phyloP scores from a whole-genome alignment of 2,888 invertebrate genomes.

The Stenotaenia linearis region DNA sequence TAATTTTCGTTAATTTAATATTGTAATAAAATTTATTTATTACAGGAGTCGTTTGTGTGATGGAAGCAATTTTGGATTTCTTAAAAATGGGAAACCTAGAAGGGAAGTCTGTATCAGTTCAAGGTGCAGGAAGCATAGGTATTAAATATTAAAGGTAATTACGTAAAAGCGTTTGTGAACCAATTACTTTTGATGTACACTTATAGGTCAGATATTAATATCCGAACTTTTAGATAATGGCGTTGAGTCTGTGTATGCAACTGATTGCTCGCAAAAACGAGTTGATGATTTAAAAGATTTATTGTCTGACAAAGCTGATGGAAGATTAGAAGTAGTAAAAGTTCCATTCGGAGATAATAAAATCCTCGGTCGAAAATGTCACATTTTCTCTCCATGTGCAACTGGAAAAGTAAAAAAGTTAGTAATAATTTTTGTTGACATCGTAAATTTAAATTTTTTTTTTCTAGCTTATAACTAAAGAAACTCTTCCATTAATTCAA shows the following conservation, averaged over 20 bases:
- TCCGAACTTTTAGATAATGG: conserved; percentile 40
- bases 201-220: conserved; percentile 40
- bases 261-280: conserved; percentile 40
- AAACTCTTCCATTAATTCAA: conserved; percentile 40
- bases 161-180: neutral
- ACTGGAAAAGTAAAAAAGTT: conserved; percentile 40
- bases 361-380: conserved; percentile 40
- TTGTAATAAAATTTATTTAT: neutral
- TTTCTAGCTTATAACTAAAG: conserved; percentile 39
- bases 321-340: conserved; percentile 40
- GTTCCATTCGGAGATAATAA: conserved; percentile 41
- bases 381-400: conserved; percentile 43
- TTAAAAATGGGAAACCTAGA: conserved; percentile 40
- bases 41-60: conserved; percentile 41
- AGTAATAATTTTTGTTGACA: neutral
- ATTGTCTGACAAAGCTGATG: conserved; percentile 39
- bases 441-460: neutral
- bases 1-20: neutral
- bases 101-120: conserved; percentile 41
- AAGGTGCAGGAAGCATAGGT: conserved; percentile 43
- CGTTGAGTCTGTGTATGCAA: conserved; percentile 40
- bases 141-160: conserved; percentile 3
- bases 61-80: conserved; percentile 41
- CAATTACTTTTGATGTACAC: neutral
- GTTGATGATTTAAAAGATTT: conserved; percentile 40